A percentile compares a stretch with the other conserved stretches of the same genome.
Evolutionary conservation across 2,888 invertebrate species (phyloP).

Genomic region (Theretra japonica): DNA sequence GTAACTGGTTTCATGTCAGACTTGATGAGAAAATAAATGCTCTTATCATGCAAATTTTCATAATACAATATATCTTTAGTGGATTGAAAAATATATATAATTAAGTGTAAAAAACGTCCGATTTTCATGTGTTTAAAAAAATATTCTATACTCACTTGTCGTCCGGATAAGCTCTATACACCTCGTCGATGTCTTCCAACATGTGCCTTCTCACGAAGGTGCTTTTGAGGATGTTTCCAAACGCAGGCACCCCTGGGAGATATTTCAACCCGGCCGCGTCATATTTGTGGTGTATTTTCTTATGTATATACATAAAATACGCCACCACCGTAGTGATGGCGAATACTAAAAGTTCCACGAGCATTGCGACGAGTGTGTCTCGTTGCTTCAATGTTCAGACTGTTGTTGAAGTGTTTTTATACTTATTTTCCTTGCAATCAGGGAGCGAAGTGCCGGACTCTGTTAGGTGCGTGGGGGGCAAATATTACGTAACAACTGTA

Average conservation of each 20-base stretch:
- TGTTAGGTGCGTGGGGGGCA: not conserved
- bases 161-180: not conserved
- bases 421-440: not conserved
- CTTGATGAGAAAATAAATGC: no score
- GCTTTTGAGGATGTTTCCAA: not conserved
- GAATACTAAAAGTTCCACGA: not conserved
- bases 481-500: no score
- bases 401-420: not conserved
- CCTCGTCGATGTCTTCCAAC: not conserved
- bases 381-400: not conserved
- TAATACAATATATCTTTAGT: no score
- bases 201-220: not conserved
- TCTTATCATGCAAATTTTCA: no score
- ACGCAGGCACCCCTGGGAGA: not conserved
- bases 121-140: no score
- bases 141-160: not conserved
- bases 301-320: not conserved
- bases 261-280: not conserved
- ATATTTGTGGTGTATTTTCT: not conserved
- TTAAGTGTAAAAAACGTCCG: no score
- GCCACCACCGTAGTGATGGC: not conserved
- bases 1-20: no score
- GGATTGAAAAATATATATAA: no score
- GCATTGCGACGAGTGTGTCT: not conserved
- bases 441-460: not conserved